These are phyloP conservation scores for Crocidura indochinensis DNA, from an alignment of 2,797 vertebrate genomes.

Conservation along the genomic window DNA sequence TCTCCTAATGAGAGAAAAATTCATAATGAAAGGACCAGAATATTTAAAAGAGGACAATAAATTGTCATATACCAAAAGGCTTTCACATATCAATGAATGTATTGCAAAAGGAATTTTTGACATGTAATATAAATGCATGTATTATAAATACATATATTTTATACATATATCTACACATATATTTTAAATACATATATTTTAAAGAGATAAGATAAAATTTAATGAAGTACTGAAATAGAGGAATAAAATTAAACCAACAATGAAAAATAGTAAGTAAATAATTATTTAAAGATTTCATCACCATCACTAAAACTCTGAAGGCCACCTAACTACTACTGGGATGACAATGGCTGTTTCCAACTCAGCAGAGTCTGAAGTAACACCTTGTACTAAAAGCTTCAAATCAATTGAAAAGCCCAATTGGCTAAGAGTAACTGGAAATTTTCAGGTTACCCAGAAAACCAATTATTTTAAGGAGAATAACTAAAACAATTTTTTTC, in stretches of 20 bases:
- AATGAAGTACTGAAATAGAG: background rate
- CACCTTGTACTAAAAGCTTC: no score
- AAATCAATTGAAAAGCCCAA: no score
- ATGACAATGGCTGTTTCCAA: no score
- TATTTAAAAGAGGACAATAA: conserved; percentile 27
- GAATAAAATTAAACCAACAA: background rate
- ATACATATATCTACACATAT: background rate
- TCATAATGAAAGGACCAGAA: background rate
- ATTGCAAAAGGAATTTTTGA: conserved; percentile 19
- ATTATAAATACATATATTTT: conserved; percentile 1
- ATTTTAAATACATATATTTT: conserved; percentile 40
- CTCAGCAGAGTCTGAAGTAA: no score
- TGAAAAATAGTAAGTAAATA: background rate
- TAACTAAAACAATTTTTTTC: background rate
- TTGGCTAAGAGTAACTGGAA: no score
- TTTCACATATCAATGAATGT: conserved; percentile 5
- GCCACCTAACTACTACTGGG: no score
- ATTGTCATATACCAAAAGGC: background rate
- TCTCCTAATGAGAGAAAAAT: background rate
- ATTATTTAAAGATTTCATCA: background rate
- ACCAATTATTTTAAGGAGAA: background rate
- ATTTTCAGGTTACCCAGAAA: no score
- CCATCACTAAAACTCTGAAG: no score
- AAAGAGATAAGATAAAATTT: conserved; percentile 12
- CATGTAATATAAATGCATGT: conserved; percentile 4